Conservation (phyloP, 2,888 invertebrate species). For the Sesia bembeciformis region DNA sequence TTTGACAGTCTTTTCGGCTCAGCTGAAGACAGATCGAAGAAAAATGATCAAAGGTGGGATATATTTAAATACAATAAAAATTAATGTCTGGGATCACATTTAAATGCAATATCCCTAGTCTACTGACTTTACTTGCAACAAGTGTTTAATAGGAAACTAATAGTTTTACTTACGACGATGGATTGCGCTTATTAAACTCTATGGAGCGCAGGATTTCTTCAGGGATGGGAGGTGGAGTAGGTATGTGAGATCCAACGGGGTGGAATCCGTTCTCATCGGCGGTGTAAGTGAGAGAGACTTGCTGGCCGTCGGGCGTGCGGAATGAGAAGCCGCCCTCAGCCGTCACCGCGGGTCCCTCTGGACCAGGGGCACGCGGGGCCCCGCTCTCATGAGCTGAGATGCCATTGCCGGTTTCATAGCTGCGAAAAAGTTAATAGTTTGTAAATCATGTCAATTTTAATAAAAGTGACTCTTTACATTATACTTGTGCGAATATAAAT, state of each 20-base stretch:
- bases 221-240: constrained; percentile 71
- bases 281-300: constrained; percentile 77
- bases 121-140: too few relatives aligned
- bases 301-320: constrained; percentile 78
- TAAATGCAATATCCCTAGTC: too few relatives aligned
- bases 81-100: too few relatives aligned
- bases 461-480: too few relatives aligned
- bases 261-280: constrained; percentile 84
- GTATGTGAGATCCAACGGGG: constrained; percentile 76
- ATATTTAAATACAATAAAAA: too few relatives aligned
- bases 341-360: constrained; percentile 68
- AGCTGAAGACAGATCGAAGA: too few relatives aligned
- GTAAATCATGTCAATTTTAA: not conserved
- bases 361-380: constrained; percentile 68
- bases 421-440: constrained; percentile 19
- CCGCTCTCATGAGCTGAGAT: constrained; percentile 77
- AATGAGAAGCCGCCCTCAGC: constrained; percentile 80
- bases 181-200: constrained; percentile 62
- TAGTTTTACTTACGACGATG: constrained; percentile 46
- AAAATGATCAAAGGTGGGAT: too few relatives aligned
- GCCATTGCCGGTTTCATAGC: constrained; percentile 80
- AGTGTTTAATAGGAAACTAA: too few relatives aligned
- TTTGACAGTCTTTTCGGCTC: too few relatives aligned
- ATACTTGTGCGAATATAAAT: too few relatives aligned
- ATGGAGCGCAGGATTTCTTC: constrained; percentile 70